These are phyloP conservation scores for Palythoa grandis DNA, from an alignment of 92 coral and sea anemone species.

Conservation along the genomic window DNA sequence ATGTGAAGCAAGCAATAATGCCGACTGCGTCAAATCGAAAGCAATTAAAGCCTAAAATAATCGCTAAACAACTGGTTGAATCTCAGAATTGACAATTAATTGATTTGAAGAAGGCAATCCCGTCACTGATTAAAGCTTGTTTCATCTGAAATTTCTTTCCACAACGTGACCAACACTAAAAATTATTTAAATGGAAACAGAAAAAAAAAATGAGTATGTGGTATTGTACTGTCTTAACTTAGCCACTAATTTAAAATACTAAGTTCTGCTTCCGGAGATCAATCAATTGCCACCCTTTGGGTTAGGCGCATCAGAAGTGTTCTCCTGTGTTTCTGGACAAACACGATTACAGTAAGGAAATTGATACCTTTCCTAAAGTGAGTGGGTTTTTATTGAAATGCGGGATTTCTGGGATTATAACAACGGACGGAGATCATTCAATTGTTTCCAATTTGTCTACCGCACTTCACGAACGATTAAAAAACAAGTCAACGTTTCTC, in stretches of 20 bases:
- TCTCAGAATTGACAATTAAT: conserved; percentile 21
- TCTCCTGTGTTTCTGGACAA: neutral
- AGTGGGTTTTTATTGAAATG: neutral
- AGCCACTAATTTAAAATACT: neutral
- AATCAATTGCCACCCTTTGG: neutral
- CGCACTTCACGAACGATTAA: neutral
- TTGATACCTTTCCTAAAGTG: neutral
- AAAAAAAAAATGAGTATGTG: neutral
- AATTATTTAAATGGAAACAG: neutral
- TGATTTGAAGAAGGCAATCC: conserved; percentile 14
- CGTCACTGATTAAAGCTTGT: neutral
- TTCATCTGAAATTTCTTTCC: neutral
- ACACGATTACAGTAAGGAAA: neutral
- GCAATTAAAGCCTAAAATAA: conserved; percentile 17
- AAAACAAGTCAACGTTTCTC: neutral
- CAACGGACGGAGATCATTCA: neutral
- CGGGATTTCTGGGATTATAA: neutral
- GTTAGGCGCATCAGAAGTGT: neutral
- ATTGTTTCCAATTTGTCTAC: neutral
- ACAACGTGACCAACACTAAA: neutral
- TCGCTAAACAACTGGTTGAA: conserved; percentile 12
- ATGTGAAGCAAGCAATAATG: neutral
- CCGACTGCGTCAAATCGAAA: conserved; percentile 8
- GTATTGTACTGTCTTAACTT: neutral
- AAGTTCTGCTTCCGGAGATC: conserved; percentile 1